These are phyloP conservation scores for Luffia ferchaultella DNA, from an alignment of 2,888 invertebrate species.

Conservation along the genomic window DNA sequence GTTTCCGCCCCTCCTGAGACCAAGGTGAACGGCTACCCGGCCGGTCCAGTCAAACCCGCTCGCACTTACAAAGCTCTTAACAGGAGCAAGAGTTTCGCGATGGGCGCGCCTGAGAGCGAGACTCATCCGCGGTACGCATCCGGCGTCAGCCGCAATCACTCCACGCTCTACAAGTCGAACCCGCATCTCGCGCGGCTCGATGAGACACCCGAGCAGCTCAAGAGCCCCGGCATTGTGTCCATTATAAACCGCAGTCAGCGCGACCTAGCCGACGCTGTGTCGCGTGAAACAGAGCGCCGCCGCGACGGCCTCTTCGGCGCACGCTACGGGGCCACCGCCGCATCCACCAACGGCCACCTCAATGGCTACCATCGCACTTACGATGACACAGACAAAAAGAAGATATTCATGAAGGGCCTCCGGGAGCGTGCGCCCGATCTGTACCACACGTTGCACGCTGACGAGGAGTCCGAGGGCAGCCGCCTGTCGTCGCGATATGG, in stretches of 20 bases:
- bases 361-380: slow-evolving; percentile 51
- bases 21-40: slow-evolving; percentile 52
- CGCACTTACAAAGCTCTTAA: slow-evolving; percentile 80
- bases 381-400: slow-evolving; percentile 68
- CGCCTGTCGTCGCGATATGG: slow-evolving; percentile 50
- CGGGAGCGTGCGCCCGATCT: slow-evolving; percentile 76
- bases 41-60: slow-evolving; percentile 80
- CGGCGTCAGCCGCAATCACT: slow-evolving; percentile 54
- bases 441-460: slow-evolving; percentile 74
- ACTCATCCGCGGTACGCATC: slow-evolving; percentile 55
- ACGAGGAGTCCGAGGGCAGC: slow-evolving; percentile 63
- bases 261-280: slow-evolving; percentile 73
- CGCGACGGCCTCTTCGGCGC: slow-evolving; percentile 63
- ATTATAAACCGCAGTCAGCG: slow-evolving; percentile 85
- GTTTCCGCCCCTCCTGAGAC: slow-evolving; percentile 48
- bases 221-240: slow-evolving; percentile 87
- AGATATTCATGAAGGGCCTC: slow-evolving; percentile 73
- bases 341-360: slow-evolving; percentile 53
- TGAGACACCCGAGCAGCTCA: slow-evolving; percentile 75
- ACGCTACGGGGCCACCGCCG: slow-evolving; percentile 64
- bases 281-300: slow-evolving; percentile 56
- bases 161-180: slow-evolving; percentile 78
- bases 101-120: slow-evolving; percentile 70
- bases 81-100: slow-evolving; percentile 87
- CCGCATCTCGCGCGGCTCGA: slow-evolving; percentile 77